Base-by-base conservation (phyloP, 2,888 invertebrate species). In the Cybosia mesomella region DNA sequence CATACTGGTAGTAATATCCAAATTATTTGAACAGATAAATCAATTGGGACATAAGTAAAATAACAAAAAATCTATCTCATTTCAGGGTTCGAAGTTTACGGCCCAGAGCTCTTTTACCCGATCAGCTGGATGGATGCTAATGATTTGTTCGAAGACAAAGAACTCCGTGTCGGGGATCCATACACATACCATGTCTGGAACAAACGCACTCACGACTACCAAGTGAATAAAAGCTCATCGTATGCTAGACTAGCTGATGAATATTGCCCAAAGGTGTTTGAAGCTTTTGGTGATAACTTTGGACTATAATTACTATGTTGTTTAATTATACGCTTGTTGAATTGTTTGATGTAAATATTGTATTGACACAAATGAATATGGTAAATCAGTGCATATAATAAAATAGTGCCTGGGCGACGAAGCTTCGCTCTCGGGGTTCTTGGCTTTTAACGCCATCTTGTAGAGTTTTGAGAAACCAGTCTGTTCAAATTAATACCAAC, bases 81-180 rank as follows among this genome's bases (percentile, higher is more conserved):
- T 74, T 1, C 79, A 83, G 84, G 96, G 4, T 97, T 97, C 79
- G 93, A 89, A 66, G 96, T 97, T 0, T 96, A 95, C 78, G 94
- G 66, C 15, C 39, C 66, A 66, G 58, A 72, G 34, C n/a, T 72
- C 13, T 68, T 67, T 49, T 69, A 69, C 34, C 71, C 68, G 21
- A 61, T 68, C 4, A 55, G 53, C 11, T 72, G 57, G 66, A 3
- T 32, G 66, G 85, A 96, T 10, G 97, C 96, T 96, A 85, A 85
- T 4, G 85, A 93, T 71, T 97, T 96, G 85, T 97, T 97, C 80
- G 88, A 94, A 34, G 82, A 86, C 0, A 82, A 89, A n/a, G 76
- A 90, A 24, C 78, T 90, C 0, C 86, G 95, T 68, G 86, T 58
- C 0, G 59, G 58, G 0, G 28, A 67, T 0, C 72, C 76, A 0